phyloP scores from a whole-genome alignment of 2,113 vertebrate species.

The Lepus americanus region DNA sequence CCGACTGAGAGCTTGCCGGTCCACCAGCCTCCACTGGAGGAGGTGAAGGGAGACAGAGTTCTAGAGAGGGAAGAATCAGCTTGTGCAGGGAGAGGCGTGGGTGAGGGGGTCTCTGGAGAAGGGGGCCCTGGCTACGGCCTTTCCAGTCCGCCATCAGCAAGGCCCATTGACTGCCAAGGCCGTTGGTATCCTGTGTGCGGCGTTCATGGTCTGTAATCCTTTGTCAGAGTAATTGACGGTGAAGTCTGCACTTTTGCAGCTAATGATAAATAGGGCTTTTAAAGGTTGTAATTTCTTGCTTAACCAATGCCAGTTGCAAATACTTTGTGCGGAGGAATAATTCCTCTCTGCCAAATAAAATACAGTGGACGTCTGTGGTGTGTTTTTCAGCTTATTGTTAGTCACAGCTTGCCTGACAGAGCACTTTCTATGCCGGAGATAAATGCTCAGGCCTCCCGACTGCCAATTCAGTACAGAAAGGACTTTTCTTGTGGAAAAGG shows the following conservation, averaged over 20 bases:
- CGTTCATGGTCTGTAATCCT: constrained; percentile 78
- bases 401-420: constrained; percentile 88
- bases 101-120: constrained; percentile 15
- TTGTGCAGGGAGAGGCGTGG: not conserved
- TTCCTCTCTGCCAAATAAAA: constrained; percentile 88
- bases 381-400: constrained; percentile 88
- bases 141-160: not conserved
- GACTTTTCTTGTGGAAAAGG: constrained; percentile 89
- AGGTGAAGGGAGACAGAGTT: not conserved
- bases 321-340: constrained; percentile 88
- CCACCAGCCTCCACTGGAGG: not conserved
- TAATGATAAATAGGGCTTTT: constrained; percentile 87
- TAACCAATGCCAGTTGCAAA: constrained; percentile 87
- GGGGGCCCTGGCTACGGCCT: not conserved
- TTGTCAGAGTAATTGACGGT: constrained; percentile 84
- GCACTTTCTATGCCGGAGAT: constrained; percentile 88
- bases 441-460: constrained; percentile 81
- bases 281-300: constrained; percentile 88
- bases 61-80: not conserved
- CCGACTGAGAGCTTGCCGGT: not conserved
- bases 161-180: not conserved
- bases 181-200: constrained; percentile 44
- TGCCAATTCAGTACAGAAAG: constrained; percentile 85
- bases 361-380: constrained; percentile 87
- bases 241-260: constrained; percentile 86